phyloP scores from a whole-genome alignment of 2,113 vertebrate species.

The Eudorcas thomsonii region DNA sequence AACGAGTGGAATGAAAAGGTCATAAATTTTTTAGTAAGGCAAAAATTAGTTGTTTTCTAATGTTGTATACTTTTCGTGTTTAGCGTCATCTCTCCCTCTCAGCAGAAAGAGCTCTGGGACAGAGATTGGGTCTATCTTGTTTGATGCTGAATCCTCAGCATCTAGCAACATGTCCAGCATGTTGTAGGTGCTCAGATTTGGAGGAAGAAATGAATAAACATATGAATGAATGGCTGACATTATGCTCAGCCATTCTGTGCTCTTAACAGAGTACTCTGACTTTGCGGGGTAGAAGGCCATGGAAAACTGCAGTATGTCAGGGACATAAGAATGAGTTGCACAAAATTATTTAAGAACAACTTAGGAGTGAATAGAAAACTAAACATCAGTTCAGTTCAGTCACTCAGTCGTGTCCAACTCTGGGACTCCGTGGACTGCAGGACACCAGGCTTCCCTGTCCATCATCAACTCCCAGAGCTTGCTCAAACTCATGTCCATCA shows the following conservation, averaged over 20 bases:
- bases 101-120: background rate
- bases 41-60: background rate
- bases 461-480: background rate
- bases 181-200: background rate
- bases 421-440: background rate
- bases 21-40: background rate
- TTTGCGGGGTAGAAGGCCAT: background rate
- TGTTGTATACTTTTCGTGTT: background rate
- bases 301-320: background rate
- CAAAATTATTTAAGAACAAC: background rate
- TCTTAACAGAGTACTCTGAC: background rate
- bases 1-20: background rate
- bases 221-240: background rate
- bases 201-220: background rate
- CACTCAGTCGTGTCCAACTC: background rate
- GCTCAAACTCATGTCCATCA: background rate
- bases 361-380: background rate
- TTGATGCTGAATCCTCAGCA: background rate
- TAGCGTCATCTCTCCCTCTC: background rate
- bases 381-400: background rate
- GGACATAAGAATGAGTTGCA: background rate
- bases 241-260: background rate
- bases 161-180: background rate
- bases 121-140: background rate
- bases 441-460: background rate